phyloP scores from a whole-genome alignment of 2,113 vertebrate species.

The Semnornis frantzii region DNA sequence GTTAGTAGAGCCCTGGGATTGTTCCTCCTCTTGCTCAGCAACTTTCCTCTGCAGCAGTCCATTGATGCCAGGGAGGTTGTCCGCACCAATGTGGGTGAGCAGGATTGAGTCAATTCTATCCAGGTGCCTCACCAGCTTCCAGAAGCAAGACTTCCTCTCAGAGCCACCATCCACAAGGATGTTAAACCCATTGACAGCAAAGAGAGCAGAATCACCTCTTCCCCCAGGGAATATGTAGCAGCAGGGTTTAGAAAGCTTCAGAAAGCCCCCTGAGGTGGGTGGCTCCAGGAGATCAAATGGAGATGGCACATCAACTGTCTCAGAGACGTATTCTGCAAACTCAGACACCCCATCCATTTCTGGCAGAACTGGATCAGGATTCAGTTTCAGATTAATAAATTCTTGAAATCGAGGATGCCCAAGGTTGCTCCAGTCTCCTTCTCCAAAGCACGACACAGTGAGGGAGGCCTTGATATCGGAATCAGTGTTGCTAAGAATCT shows the following conservation, averaged over 20 bases:
- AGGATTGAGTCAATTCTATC: constrained; percentile 96
- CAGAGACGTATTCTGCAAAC: constrained; percentile 94
- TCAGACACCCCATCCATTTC: constrained; percentile 95
- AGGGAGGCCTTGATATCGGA: constrained; percentile 81
- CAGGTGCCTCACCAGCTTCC: constrained; percentile 96
- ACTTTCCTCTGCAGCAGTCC: constrained; percentile 96
- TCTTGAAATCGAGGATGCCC: constrained; percentile 83
- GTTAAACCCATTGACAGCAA: constrained; percentile 97
- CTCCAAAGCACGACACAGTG: constrained; percentile 89
- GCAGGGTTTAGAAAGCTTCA: constrained; percentile 97
- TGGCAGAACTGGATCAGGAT: constrained; percentile 86
- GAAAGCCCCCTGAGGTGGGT: constrained; percentile 96
- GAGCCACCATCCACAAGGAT: constrained; percentile 97
- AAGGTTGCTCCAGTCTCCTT: constrained; percentile 91
- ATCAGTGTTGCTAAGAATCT: constrained; percentile 82
- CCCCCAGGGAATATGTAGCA: constrained; percentile 99
- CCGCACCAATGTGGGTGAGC: constrained; percentile 96
- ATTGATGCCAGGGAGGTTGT: constrained; percentile 96
- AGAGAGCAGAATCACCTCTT: constrained; percentile 95
- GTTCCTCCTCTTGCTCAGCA: constrained; percentile 93
- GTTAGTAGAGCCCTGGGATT: constrained; percentile 88
- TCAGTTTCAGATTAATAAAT: constrained; percentile 84
- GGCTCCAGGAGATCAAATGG: constrained; percentile 96
- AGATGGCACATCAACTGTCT: constrained; percentile 92
- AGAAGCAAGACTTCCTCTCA: constrained; percentile 95